Percentiles rank a stretch among this genome's conserved stretches.
Conservation (phyloP, 1,140 invertebrate species). For the Drosophila mojavensis region DNA sequence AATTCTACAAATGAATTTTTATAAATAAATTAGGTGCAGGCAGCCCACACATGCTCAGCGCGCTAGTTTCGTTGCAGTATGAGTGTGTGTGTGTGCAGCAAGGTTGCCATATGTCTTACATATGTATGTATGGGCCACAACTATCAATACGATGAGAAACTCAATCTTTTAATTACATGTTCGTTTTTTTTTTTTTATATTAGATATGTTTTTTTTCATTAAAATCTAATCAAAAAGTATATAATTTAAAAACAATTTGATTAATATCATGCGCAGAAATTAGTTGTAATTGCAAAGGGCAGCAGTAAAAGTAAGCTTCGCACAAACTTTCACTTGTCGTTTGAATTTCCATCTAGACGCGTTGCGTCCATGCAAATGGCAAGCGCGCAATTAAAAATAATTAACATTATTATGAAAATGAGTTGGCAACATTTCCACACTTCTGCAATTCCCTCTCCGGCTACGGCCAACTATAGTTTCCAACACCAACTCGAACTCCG, state of each 20-base stretch:
- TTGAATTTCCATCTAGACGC: constrained; percentile 38
- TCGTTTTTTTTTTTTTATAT: not conserved
- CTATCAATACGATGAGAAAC: no score
- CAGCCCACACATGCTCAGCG: constrained; percentile 32
- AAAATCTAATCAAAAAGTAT: no score
- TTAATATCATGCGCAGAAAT: constrained; percentile 2
- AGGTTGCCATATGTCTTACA: constrained; percentile 24
- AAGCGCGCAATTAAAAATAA: constrained; percentile 80
- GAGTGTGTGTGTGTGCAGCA: constrained; percentile 17
- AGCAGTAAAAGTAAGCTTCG: not conserved
- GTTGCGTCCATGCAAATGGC: constrained; percentile 61
- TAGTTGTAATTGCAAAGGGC: constrained; percentile 45
- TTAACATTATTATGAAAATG: constrained; percentile 79
- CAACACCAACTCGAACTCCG: constrained; percentile 8
- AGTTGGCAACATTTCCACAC: constrained; percentile 41
- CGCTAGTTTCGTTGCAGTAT: constrained; percentile 16
- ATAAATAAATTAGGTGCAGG: constrained; percentile 64
- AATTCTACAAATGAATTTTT: constrained; percentile 49
- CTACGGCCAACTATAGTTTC: not conserved
- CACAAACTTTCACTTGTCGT: constrained; percentile 65
- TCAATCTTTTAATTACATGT: no score
- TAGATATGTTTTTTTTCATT: not conserved
- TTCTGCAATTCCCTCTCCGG: not conserved
- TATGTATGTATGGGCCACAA: not conserved
- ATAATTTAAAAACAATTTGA: no score